Conservation (phyloP, 2,888 invertebrate genomes). For the Thereva unica region DNA sequence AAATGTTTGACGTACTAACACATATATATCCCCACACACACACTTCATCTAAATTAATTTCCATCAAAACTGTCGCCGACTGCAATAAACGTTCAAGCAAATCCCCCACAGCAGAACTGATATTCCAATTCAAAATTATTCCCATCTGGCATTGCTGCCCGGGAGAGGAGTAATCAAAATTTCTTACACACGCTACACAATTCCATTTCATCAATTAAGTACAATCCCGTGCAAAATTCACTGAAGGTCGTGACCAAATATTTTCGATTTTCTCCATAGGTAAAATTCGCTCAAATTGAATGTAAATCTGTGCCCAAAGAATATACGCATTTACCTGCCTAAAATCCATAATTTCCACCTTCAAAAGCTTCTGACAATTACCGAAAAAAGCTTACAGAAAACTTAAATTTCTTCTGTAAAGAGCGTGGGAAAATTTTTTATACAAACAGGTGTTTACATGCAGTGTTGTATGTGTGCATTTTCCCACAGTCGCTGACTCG, state of each 20-base stretch:
- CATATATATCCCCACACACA: too few relatives aligned
- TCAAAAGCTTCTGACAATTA: background rate
- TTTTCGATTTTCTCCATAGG: background rate
- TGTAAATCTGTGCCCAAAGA: too few relatives aligned
- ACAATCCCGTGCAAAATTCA: background rate
- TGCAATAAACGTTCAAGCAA: too few relatives aligned
- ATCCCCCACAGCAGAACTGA: background rate
- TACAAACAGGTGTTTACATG: conserved; percentile 47
- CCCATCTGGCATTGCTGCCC: background rate
- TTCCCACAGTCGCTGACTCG: conserved; percentile 42
- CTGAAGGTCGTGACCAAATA: too few relatives aligned
- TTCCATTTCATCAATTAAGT: background rate
- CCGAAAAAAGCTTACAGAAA: background rate
- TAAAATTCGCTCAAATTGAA: background rate
- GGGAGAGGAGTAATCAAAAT: conserved; percentile 10
- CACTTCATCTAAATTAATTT: too few relatives aligned
- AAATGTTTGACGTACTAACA: too few relatives aligned
- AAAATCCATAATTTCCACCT: background rate
- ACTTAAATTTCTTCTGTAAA: conserved; percentile 2
- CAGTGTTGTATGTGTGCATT: conserved; percentile 43
- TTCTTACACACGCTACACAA: background rate
- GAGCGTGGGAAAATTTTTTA: conserved; percentile 48
- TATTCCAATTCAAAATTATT: background rate
- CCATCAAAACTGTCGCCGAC: too few relatives aligned
- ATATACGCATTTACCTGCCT: too few relatives aligned